These are phyloP conservation scores for Syngnathus floridae DNA, from an alignment of 2,113 vertebrate genomes.

Conservation along the genomic window DNA sequence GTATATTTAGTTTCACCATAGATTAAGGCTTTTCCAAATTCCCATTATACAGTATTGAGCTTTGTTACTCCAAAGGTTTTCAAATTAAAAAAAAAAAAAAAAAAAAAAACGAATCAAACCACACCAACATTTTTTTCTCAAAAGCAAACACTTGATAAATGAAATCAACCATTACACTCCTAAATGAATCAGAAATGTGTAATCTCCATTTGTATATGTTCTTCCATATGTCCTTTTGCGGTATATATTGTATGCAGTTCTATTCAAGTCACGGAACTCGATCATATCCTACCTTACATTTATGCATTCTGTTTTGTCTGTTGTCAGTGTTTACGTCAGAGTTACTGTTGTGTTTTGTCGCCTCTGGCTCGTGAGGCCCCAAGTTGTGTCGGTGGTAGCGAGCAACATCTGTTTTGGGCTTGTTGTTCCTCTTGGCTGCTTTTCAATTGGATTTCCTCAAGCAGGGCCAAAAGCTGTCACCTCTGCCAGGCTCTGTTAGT, in stretches of 20 bases:
- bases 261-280: neutral
- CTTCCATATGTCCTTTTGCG: neutral
- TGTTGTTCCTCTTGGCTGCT: conserved; percentile 98
- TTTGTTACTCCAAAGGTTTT: neutral
- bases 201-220: neutral
- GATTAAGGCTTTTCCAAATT: neutral
- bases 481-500: conserved; percentile 96
- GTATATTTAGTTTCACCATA: neutral
- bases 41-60: neutral
- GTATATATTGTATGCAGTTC: neutral
- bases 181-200: neutral
- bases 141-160: neutral
- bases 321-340: conserved; percentile 48
- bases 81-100: neutral
- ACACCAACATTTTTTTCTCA: neutral
- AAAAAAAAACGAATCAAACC: neutral
- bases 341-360: conserved; percentile 51
- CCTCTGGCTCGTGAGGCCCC: conserved; percentile 56
- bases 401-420: conserved; percentile 94
- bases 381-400: conserved; percentile 67
- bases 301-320: conserved; percentile 5
- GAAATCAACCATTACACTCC: neutral
- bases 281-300: neutral
- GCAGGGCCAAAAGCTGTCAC: conserved; percentile 98
- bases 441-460: conserved; percentile 99